Conservation (phyloP, 2,113 vertebrate genomes). For the Chloropsis cyanopogon region DNA sequence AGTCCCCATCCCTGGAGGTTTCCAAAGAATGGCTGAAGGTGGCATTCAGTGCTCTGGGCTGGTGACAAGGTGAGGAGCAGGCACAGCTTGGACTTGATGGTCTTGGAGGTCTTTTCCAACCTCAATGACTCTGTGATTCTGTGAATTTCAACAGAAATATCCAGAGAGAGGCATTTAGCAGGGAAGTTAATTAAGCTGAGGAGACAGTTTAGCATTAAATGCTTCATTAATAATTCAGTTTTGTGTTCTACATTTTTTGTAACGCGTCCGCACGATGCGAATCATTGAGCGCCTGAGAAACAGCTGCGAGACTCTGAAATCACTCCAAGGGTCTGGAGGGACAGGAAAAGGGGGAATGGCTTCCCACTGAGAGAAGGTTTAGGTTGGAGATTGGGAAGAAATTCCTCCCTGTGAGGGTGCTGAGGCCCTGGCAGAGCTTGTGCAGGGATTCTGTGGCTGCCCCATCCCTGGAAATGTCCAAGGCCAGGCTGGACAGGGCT, state of each 20-base stretch:
- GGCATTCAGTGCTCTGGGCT: neutral
- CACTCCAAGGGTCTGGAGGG: neutral
- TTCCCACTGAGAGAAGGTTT: neutral
- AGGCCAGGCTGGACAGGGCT: rapidly evolving
- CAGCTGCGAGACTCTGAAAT: neutral
- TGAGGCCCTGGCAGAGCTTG: rapidly evolving
- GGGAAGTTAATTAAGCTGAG: neutral
- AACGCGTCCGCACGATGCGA: rapidly evolving
- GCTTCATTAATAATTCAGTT: neutral
- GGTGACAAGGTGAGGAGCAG: neutral
- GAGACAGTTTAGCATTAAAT: neutral
- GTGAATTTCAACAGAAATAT: neutral
- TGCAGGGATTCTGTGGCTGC: neutral
- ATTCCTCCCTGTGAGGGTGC: neutral
- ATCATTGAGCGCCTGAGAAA: neutral
- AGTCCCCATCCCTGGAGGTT: neutral
- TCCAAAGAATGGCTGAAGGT: neutral
- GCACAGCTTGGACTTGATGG: rapidly evolving
- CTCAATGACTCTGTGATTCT: rapidly evolving
- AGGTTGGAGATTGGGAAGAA: neutral
- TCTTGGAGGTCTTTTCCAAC: neutral
- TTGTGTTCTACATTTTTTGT: neutral
- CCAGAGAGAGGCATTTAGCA: neutral
- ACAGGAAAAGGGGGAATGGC: neutral
- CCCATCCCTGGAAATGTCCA: neutral